phyloP scores from a whole-genome alignment of 2,113 vertebrate genomes.

The Melanotaenia duboulayi region DNA sequence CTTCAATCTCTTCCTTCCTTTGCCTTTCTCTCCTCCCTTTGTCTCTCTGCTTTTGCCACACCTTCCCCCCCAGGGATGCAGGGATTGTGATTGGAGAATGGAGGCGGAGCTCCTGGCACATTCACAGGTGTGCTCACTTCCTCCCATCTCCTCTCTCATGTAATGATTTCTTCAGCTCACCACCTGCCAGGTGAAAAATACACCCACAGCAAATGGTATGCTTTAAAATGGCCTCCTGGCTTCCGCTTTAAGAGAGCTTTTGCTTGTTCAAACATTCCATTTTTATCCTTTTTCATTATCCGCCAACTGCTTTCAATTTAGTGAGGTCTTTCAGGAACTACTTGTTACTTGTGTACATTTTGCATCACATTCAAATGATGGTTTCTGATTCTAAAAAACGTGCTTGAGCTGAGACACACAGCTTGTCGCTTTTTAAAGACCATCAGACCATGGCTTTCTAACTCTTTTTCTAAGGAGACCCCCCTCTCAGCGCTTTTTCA shows the following conservation, averaged over 20 bases:
- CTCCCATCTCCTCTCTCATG: conserved; percentile 70
- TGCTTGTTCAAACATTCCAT: conserved; percentile 53
- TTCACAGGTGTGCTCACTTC: conserved; percentile 79
- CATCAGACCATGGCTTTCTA: conserved; percentile 21
- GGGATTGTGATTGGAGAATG: conserved; percentile 73
- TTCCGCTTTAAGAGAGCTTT: conserved; percentile 40
- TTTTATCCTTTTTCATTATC: conserved; percentile 40
- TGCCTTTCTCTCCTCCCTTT: conserved; percentile 76
- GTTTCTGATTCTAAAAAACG: conserved; percentile 12
- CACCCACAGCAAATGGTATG: conserved; percentile 60
- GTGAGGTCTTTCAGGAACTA: conserved; percentile 16
- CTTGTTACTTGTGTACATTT: conserved; percentile 51
- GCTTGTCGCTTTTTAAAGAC: conserved; percentile 7
- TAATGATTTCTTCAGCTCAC: conserved; percentile 73
- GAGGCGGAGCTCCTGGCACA: conserved; percentile 71
- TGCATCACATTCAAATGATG: conserved; percentile 64
- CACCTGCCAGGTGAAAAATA: conserved; percentile 79
- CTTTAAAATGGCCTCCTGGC: conserved; percentile 56
- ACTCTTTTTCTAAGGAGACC: conserved; percentile 11
- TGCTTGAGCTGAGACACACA: conserved; percentile 12
- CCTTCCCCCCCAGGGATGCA: conserved; percentile 77
- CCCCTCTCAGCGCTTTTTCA: conserved; percentile 38
- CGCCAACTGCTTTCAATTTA: conserved; percentile 22
- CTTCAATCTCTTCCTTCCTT: conserved; percentile 80
- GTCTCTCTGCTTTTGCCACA: conserved; percentile 74